Evolutionary conservation across 2,113 vertebrate genomes (phyloP).

Genomic region (Perca schrenkii): DNA sequence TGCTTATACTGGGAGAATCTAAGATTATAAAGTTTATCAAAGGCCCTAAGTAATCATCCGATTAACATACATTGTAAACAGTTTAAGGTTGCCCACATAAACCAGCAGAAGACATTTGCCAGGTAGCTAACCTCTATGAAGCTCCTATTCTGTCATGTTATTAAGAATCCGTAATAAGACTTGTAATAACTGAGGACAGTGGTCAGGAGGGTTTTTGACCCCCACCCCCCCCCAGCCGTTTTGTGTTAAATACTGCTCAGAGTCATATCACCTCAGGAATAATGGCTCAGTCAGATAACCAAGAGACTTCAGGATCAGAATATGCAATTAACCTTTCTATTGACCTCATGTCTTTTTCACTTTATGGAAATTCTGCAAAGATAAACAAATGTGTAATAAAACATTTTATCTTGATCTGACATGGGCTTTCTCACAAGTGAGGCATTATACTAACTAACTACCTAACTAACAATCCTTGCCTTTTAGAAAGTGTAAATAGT

Average conservation of each 20-base stretch:
- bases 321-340: conserved; percentile 24
- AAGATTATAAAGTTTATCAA: background rate
- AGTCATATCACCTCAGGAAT: conserved; percentile 46
- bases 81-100: conserved; percentile 4
- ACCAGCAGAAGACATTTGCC: background rate
- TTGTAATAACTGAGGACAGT: conserved; percentile 9
- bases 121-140: background rate
- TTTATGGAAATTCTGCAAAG: conserved; percentile 19
- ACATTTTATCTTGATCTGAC: background rate
- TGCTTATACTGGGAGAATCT: background rate
- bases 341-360: conserved; percentile 14
- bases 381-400: conserved; percentile 40
- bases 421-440: background rate
- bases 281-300: conserved; percentile 1
- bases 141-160: background rate
- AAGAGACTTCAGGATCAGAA: conserved; percentile 8
- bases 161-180: background rate
- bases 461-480: background rate
- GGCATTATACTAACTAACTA: background rate
- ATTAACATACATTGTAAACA: background rate
- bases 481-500: conserved; percentile 11
- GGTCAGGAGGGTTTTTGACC: conserved; percentile 3
- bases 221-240: background rate
- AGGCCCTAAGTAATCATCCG: background rate
- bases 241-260: background rate